Base-by-base conservation (phyloP, 2,797 vertebrate genomes). In the Lutjanus campechanus region DNA sequence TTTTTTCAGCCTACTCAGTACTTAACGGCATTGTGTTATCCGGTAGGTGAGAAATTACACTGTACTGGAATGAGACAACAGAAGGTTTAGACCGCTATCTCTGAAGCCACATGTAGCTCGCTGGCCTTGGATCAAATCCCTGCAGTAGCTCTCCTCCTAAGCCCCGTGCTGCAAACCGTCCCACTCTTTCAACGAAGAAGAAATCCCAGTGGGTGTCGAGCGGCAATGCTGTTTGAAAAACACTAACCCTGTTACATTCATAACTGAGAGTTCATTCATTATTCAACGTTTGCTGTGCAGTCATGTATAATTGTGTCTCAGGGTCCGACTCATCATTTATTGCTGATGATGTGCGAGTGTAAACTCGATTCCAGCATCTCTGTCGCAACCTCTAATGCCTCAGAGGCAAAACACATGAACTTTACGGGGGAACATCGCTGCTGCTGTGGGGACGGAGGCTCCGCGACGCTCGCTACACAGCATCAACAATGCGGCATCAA, bases 61-160 rank as follows among this genome's bases (percentile, higher is more conserved):
- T 47, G 54, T 1, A 2, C 22, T 60, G 61, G 60, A 76, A 73
- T 10, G 47, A 76, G 72, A 77, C 71, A 60, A 66, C 73, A 54
- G 67, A 40, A 19, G 72, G 76, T 76, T 86, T 47, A 55, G 77
- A 77, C 69, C 0, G 4, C 36, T 76, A 84, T 85, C 84, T 83
- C 53, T 46, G 25, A 41, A 80, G 83, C 77, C 75, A 79, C 83
- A 76, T 82, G 68, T 43, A 36, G 54, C 67, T 40, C 13, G 43
- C 60, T 87, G 75, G 85, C 69, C 17, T 22, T 55, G 47, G 73
- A 80, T 82, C 87, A 83, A 83, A 82, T 79, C 85, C 59, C 64
- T 2, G 58, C 73, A 7, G 61, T 29, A 43, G 51, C 44, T 79
- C 55, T 62, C 17, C 60, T 73, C 47, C 68, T 56, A 41, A 86